Percentiles rank a stretch among this genome's conserved stretches.
Evolutionary conservation across 2,888 invertebrate genomes (phyloP).

Genomic region (Cephus pulcher): DNA sequence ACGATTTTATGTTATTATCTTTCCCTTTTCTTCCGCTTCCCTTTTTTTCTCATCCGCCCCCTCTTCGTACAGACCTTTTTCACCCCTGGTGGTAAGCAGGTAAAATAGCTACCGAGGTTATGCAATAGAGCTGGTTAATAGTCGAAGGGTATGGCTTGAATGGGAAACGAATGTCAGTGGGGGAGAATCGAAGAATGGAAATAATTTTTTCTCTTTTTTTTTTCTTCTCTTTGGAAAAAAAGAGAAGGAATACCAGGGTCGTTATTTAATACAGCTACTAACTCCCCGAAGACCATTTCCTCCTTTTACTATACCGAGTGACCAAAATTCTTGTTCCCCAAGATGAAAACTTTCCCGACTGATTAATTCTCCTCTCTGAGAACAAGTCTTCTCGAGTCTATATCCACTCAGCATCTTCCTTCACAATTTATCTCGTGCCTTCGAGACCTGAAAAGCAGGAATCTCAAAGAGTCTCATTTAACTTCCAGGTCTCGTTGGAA

Average conservation of each 20-base stretch:
- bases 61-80: neutral
- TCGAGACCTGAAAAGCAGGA: slow-evolving; percentile 10
- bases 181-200: too few relatives aligned
- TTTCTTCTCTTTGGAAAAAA: neutral
- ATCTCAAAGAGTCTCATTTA: slow-evolving; percentile 26
- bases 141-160: neutral
- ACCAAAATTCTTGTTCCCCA: slow-evolving; percentile 15
- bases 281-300: neutral
- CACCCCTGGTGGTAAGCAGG: neutral
- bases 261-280: neutral
- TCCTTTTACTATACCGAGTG: neutral
- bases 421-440: slow-evolving; percentile 15
- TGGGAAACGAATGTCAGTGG: neutral
- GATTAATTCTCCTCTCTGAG: slow-evolving; percentile 30
- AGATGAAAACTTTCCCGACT: slow-evolving; percentile 29
- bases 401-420: slow-evolving; percentile 13
- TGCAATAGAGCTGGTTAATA: neutral
- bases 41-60: neutral
- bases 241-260: neutral
- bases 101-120: neutral
- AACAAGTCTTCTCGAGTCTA: neutral
- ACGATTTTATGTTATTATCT: slow-evolving; percentile 13
- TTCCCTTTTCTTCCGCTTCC: neutral
- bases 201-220: neutral
- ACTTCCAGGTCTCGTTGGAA: slow-evolving; percentile 10